Evolutionary conservation across 2,797 vertebrate species (phyloP), one percentile per base, ranked within the genome.

Genomic region (Anas bahamensis): DNA sequence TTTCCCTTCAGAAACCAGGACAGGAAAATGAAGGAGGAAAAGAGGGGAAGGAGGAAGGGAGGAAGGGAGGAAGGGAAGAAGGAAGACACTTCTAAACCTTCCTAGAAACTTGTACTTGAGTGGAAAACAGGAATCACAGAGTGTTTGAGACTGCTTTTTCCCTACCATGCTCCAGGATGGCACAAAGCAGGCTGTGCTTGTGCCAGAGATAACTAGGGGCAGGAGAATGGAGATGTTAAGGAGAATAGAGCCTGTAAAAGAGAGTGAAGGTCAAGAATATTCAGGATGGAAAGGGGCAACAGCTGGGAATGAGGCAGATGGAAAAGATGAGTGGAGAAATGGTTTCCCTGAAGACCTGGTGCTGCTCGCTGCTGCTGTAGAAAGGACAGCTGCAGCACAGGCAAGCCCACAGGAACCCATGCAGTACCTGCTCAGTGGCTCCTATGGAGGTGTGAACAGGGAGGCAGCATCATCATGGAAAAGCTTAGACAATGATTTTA

Each of bases 381-480:
- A 44, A 35, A 5, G 42, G 69, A 70, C 0, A 7, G 52, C 50
- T 71, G 55, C 1, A 0, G 39, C 14, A 23, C n/a, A 14, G 80
- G 42, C 53, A 26, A 48, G 16, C 71, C 26, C 3, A 0, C 2
- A 39, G 61, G 71, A 92, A 23, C 53, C 60, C 7, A 31, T 48
- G 16, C 84, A 9, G 5, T 72, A 52, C 55, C 60, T 89, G 44
- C 88, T 0, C 5, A 18, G 41, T 65, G 70, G 22, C n/a, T 72
- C 33, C 7, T 28, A 1, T 0, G 1, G 39, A 52, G 46, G 59
- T 0, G 1, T 11, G 17, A 76, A n/a, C 18, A 35, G 50, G 15
- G 37, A 86, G 17, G 14, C 73, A 59, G 41, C 73, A 50, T 60
- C 73, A 77, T 26, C 35, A 50, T 84, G 75, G 17, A 75, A n/a